A percentile compares a stretch with the other conserved stretches of the same genome.
Evolutionary conservation across 2,888 invertebrate species (phyloP).

Genomic region (Metopia argyrocephala): DNA sequence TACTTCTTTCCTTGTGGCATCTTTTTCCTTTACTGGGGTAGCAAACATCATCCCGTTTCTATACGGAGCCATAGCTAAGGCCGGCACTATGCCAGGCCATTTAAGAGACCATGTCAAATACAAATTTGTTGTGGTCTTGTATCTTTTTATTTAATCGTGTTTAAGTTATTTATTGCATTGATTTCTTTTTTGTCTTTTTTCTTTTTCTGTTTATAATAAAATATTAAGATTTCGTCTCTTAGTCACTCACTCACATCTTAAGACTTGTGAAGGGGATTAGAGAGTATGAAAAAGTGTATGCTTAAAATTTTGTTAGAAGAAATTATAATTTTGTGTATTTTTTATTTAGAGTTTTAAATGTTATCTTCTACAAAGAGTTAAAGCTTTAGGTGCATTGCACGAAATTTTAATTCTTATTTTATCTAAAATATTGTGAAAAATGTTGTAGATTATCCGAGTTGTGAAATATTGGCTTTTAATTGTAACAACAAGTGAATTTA

Average conservation of each 20-base stretch:
- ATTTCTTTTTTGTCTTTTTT: constrained; percentile 31
- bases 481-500: neutral
- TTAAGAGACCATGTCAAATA: constrained; percentile 64
- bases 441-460: neutral
- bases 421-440: neutral
- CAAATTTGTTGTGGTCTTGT: constrained; percentile 62
- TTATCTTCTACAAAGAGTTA: no score
- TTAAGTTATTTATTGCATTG: constrained; percentile 63
- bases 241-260: neutral
- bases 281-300: constrained; percentile 35
- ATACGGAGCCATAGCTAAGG: neutral
- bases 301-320: constrained; percentile 30
- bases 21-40: neutral
- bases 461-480: neutral
- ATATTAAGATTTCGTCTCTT: neutral
- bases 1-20: neutral
- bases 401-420: constrained; percentile 3
- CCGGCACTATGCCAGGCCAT: constrained; percentile 31
- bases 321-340: constrained; percentile 22
- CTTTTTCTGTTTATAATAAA: neutral
- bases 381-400: no score
- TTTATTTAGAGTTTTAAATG: constrained; percentile 5
- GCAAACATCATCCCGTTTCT: neutral
- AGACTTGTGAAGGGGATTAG: constrained; percentile 8
- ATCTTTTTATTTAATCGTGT: constrained; percentile 64